These are phyloP conservation scores for Sebastes trivittatus DNA, from an alignment of 2,797 vertebrate genomes.

Conservation along the genomic window DNA sequence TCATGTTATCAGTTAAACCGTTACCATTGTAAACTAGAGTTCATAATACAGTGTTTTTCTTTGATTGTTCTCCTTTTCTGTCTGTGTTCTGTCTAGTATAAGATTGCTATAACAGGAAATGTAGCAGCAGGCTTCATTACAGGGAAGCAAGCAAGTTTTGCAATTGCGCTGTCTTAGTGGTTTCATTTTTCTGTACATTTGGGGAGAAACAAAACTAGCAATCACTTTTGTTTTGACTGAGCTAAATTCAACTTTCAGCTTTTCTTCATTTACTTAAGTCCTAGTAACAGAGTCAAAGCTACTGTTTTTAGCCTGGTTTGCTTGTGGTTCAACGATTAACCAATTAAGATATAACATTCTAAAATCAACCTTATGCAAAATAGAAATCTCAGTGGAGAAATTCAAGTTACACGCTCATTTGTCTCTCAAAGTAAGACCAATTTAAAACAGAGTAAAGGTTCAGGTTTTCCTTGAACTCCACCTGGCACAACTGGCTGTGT, in stretches of 20 bases:
- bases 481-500: not conserved
- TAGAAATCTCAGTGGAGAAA: not conserved
- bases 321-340: not conserved
- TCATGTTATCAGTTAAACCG: not conserved
- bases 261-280: not conserved
- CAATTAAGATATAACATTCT: not conserved
- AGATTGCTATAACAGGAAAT: constrained; percentile 12
- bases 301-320: not conserved
- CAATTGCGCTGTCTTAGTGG: not conserved
- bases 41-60: not conserved
- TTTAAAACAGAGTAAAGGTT: not conserved
- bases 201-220: not conserved
- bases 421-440: not conserved
- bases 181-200: not conserved
- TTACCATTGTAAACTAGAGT: not conserved
- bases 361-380: not conserved
- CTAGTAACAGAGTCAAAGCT: not conserved
- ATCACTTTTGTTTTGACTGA: not conserved
- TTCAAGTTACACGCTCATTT: not conserved
- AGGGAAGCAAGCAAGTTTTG: not conserved
- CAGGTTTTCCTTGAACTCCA: not conserved
- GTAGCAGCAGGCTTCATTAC: not conserved
- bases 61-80: not conserved
- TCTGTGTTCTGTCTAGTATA: not conserved
- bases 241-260: not conserved